Evolutionary conservation across 2,888 invertebrate species (phyloP), one percentile per base, ranked within the genome.

Genomic region (Trichogramma evanescens): DNA sequence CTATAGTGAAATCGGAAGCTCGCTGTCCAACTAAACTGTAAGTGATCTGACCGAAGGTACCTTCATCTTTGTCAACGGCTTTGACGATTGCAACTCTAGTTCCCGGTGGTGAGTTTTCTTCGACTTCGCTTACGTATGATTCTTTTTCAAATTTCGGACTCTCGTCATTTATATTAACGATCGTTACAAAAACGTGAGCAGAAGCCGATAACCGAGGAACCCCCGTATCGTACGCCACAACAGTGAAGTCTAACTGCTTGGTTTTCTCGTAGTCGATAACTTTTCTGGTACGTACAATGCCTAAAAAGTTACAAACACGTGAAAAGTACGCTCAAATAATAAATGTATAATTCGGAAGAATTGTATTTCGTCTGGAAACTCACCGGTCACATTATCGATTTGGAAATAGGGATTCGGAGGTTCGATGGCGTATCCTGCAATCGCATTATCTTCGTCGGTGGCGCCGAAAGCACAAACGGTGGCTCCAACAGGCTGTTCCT

Each of bases 101-200:
- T 0, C 89, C 91, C 0, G 83, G 82, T 0, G 85, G 83, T 0
- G 91, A 83, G 72, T 93, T 91, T 76, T 95, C 94, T 1, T 84
- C 80, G 1, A 94, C 83, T 1, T 83, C 83, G 0, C 88, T 88
- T 58, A 86, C 84, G 72, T 94, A 94, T 6, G 80, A 78, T 13
- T 79, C 78, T 53, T 82, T 79, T 63, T 84, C 82, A 75, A 95
- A 95, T 53, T 82, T 81, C 0, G 95, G 95, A 72, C 88, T 87
- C 72, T 93, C 91, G 70, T 95, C 95, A 69, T 96, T 95, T 0
- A 91, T 84, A 73, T 95, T 95, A 43, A 86, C 80, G 3, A 96
- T 82, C 53, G 85, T 84, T 0, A 95, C 90, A 5, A 82, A 82
- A 1, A 96, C 86, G 5, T 86, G 83, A 0, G 94, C 93, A 0